Conservation (phyloP, 2,888 invertebrate genomes). For the Drosophila ustulata region DNA sequence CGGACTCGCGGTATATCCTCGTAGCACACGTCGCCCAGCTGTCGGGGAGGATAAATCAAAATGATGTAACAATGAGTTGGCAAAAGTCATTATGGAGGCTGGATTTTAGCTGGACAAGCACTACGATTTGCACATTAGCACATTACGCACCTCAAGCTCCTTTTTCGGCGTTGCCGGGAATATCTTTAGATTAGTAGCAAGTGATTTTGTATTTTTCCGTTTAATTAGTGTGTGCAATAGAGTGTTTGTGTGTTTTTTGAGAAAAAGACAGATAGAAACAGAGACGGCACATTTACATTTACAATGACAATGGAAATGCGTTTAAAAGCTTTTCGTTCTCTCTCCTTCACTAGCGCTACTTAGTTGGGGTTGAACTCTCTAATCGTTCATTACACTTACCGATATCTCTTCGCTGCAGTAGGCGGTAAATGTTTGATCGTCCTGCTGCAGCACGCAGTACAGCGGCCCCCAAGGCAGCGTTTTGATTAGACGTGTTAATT, state of each 20-base stretch:
- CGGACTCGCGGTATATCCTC: conserved; percentile 87
- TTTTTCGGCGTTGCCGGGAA: conserved; percentile 85
- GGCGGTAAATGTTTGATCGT: conserved; percentile 89
- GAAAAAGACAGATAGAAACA: conserved; percentile 47
- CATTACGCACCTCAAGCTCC: conserved; percentile 85
- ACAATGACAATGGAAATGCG: conserved; percentile 29
- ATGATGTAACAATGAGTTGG: too few species aligned
- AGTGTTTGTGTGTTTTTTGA: conserved; percentile 32
- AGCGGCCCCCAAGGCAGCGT: conserved; percentile 88
- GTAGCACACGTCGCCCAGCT: conserved; percentile 84
- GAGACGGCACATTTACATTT: conserved; percentile 38
- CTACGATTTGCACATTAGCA: conserved; percentile 4
- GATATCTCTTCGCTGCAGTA: conserved; percentile 91
- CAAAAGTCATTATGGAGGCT: too few species aligned
- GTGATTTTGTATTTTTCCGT: conserved; percentile 35
- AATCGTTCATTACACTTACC: conserved; percentile 86
- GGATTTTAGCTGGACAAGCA: neutral
- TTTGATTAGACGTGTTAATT: conserved; percentile 84
- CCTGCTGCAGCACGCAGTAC: conserved; percentile 90
- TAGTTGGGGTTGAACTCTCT: neutral
- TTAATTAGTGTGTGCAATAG: conserved; percentile 49
- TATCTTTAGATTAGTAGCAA: conserved; percentile 80
- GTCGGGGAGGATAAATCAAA: neutral
- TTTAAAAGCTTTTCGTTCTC: neutral
- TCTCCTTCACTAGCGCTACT: neutral